Percentiles rank a stretch among this genome's conserved stretches.
These are phyloP conservation scores for Centruroides sculpturatus DNA, from an alignment of 1,140 invertebrate genomes.

Conservation along the genomic window DNA sequence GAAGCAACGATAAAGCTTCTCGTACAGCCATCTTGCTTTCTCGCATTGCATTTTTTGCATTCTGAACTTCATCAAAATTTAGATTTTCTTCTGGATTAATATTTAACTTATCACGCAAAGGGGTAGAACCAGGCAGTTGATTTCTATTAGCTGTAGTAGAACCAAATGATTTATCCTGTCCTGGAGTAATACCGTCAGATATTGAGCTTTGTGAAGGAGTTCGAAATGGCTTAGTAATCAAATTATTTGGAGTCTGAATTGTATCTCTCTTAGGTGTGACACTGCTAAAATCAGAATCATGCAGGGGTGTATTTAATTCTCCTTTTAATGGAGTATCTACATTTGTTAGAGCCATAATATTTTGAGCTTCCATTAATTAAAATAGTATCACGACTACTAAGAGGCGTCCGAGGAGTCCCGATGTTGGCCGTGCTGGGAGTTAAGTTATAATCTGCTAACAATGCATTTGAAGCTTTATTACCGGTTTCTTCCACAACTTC, in stretches of 20 bases:
- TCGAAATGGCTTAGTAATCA: slow-evolving; percentile 83
- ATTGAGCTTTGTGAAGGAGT: slow-evolving; percentile 31
- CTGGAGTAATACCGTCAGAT: too few species aligned
- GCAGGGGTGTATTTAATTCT: slow-evolving; percentile 82
- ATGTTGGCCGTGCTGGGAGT: slow-evolving; percentile 44
- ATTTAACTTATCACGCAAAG: slow-evolving; percentile 81
- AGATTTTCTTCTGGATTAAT: slow-evolving; percentile 77
- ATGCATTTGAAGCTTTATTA: slow-evolving; percentile 62
- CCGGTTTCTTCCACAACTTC: slow-evolving; percentile 77
- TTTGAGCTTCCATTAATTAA: slow-evolving; percentile 86
- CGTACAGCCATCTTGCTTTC: slow-evolving; percentile 52
- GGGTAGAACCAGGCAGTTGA: slow-evolving; percentile 29
- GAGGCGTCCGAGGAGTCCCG: slow-evolving; percentile 76
- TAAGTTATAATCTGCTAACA: slow-evolving; percentile 81
- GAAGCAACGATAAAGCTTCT: slow-evolving; percentile 51
- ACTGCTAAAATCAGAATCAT: slow-evolving; percentile 73
- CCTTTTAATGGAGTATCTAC: slow-evolving; percentile 94
- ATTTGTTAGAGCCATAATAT: slow-evolving; percentile 93
- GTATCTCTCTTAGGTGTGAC: slow-evolving; percentile 55
- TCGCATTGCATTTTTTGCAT: slow-evolving; percentile 20
- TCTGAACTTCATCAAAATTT: slow-evolving; percentile 28
- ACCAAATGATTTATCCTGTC: too few species aligned
- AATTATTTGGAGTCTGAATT: slow-evolving; percentile 83
- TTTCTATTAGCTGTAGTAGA: too few species aligned
- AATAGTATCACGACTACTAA: slow-evolving; percentile 43